Base-by-base conservation (phyloP, 64 coral and sea anemone genomes). In the Pocillopora damicornis region DNA sequence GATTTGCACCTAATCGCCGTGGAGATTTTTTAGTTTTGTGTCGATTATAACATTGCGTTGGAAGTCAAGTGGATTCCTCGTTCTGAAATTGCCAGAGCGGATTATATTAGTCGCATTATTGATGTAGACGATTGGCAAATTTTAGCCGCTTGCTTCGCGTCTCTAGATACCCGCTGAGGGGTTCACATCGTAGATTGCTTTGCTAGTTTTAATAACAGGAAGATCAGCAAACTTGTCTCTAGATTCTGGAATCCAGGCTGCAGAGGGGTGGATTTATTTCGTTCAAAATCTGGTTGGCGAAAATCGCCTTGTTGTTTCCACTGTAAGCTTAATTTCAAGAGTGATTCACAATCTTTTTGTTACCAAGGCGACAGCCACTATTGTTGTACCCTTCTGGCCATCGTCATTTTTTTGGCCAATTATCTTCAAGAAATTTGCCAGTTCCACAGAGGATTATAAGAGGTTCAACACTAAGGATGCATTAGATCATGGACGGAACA, bases 61-160 rank as follows among this genome's bases (percentile, higher is more conserved):
- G 87, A 93, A 30, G 63, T 93, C 51, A 60, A 89, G 25, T 93
- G 79, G 91, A 83, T 85, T 15, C 87, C 86, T 67, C 60, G 87
- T 11, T 89, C 59, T 68, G 60, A 83, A 37, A 58, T 89, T 58
- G 91, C 85, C 14, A 63, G 87, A 36, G 91, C 86, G 9, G 91
- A 93, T 89, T 93, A 63, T 22, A 83, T 83, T 45, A 92, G 42
- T 51, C 42, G 42, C 7, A 51, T 51, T 51, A 51, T 51, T 51
- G 42, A 51, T 51, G 42, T 51, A 2, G 42, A 51, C 7, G 42
- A 51, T 51, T 51, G 42, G 42, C 42, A 51, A 51, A 51, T 51
- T 7, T 4, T 7, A 51, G 7, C 42, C 7, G 2, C 42, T 7
- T 51, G 2, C 7, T 51, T 4, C 7, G 42, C 2, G 7, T 51